A percentile compares a stretch with the other conserved stretches of the same genome.
Conservation (phyloP, 35 echinoderm and acorn worm species). For the Ptychodera flava region DNA sequence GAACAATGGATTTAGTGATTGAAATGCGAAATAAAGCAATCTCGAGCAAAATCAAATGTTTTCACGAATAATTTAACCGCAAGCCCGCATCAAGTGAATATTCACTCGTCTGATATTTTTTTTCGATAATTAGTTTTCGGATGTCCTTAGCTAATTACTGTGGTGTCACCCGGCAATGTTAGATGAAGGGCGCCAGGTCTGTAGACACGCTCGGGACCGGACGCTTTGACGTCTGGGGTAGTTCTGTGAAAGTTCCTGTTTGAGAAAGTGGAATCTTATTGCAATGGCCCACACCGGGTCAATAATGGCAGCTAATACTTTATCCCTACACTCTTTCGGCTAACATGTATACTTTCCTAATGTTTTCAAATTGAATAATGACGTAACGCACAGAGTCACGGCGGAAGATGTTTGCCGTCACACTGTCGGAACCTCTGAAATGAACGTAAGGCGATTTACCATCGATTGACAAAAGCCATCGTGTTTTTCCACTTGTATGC, state of each 20-base stretch:
- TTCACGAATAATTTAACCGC: no score
- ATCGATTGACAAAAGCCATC: background rate
- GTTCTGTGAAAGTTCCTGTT: background rate
- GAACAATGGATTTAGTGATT: no score
- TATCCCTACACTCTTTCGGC: background rate
- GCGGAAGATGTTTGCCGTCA: background rate
- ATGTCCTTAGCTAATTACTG: background rate
- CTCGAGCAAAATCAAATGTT: no score
- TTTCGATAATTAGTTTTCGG: no score
- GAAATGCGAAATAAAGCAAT: no score
- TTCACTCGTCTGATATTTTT: no score
- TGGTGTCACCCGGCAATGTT: background rate
- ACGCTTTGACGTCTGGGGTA: background rate
- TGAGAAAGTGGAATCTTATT: background rate
- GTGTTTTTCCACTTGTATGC: background rate
- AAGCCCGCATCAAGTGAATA: no score
- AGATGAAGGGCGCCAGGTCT: background rate
- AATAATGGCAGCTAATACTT: background rate
- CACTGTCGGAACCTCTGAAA: background rate
- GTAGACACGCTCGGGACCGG: background rate
- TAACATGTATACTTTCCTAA: background rate
- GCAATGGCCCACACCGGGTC: background rate
- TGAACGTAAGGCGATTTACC: background rate
- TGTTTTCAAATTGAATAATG: background rate
- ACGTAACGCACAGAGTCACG: background rate